Conservation (phyloP, 2,113 vertebrate genomes). For the Ammodytes dubius region DNA sequence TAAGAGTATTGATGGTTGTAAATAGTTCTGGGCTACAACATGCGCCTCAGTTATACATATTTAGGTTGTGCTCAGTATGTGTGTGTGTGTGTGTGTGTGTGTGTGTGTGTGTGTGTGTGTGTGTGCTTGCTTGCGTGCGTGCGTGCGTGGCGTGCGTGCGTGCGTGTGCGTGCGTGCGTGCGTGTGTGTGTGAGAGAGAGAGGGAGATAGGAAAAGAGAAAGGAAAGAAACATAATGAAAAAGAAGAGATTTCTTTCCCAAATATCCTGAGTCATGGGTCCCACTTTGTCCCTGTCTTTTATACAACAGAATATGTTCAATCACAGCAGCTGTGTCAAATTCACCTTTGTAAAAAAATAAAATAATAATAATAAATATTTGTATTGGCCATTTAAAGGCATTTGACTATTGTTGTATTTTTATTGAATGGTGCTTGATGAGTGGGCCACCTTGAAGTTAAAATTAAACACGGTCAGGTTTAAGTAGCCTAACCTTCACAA, state of each 20-base stretch:
- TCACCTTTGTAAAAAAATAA: slow-evolving; percentile 74
- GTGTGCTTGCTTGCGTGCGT: slow-evolving; percentile 19
- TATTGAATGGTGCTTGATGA: background rate
- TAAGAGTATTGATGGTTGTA: slow-evolving; percentile 58
- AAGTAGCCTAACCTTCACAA: background rate
- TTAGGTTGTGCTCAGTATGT: slow-evolving; percentile 46
- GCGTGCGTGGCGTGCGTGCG: slow-evolving; percentile 21
- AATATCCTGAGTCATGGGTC: slow-evolving; percentile 35
- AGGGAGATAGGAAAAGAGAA: background rate
- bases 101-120: slow-evolving; percentile 12
- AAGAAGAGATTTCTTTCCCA: slow-evolving; percentile 35
- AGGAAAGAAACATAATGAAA: slow-evolving; percentile 32
- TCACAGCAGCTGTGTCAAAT: slow-evolving; percentile 65
- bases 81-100: slow-evolving; percentile 43
- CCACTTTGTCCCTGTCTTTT: slow-evolving; percentile 60
- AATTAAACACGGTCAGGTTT: background rate
- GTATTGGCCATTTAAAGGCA: slow-evolving; percentile 65
- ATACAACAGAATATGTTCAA: slow-evolving; percentile 61
- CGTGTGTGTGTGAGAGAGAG: background rate
- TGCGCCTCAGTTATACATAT: slow-evolving; percentile 72
- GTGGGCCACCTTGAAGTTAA: background rate
- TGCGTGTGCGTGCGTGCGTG: slow-evolving; percentile 26
- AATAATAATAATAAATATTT: slow-evolving; percentile 75
- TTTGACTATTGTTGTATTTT: slow-evolving; percentile 25
- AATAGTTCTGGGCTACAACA: slow-evolving; percentile 61